Percentiles rank a stretch among this genome's conserved stretches.
These are phyloP conservation scores for Labeo calbasu DNA, from an alignment of 2,797 vertebrate species.

Conservation along the genomic window DNA sequence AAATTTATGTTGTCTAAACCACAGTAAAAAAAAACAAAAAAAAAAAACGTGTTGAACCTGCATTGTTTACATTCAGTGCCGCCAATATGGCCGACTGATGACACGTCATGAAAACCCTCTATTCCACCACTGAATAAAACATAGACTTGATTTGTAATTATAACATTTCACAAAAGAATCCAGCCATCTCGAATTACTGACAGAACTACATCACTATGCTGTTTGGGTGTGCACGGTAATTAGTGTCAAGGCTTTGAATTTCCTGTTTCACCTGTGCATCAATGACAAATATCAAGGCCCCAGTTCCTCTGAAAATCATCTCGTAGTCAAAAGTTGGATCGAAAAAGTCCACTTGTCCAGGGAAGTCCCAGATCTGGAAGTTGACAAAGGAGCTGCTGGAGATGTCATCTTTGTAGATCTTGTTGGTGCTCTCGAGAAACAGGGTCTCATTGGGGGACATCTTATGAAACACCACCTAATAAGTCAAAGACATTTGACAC, in stretches of 20 bases:
- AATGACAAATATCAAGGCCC: constrained; percentile 98
- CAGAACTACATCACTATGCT: not conserved
- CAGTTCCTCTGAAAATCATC: constrained; percentile 99
- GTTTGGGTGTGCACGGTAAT: constrained; percentile 14
- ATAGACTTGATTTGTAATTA: not conserved
- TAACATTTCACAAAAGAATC: not conserved
- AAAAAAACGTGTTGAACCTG: too few species aligned
- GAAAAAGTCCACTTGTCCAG: constrained; percentile 98
- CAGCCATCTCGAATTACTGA: not conserved
- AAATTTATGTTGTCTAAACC: too few species aligned
- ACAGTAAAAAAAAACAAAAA: too few species aligned
- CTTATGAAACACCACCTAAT: constrained; percentile 98
- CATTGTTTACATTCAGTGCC: too few species aligned
- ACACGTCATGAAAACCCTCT: too few species aligned
- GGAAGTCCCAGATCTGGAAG: constrained; percentile 99
- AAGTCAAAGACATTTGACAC: not conserved
- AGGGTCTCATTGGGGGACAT: constrained; percentile 99
- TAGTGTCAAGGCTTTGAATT: not conserved
- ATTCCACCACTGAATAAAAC: not conserved
- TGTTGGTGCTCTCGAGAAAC: constrained; percentile 99
- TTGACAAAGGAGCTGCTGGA: constrained; percentile 99
- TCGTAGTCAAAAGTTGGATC: constrained; percentile 99
- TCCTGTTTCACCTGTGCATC: constrained; percentile 90
- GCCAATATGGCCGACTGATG: too few species aligned
- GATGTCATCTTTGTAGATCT: constrained; percentile 99